Base-by-base conservation (phyloP, 2,797 vertebrate genomes). In the Eulemur mongoz region DNA sequence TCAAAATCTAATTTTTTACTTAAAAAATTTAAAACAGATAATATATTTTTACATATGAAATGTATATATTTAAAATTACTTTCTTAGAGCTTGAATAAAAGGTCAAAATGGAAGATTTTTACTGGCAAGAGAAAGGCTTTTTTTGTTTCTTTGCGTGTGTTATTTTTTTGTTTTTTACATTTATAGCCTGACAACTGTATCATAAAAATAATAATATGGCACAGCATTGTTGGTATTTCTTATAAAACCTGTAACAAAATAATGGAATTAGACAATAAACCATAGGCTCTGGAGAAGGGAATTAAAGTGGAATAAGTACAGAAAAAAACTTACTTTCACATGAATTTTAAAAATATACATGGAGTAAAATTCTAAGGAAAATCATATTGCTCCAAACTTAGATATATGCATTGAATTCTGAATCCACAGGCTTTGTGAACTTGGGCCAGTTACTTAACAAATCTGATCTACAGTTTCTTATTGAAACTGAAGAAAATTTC, bases 21-120 rank as follows among this genome's bases (percentile, higher is more conserved):
- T 73, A 27, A 79, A 54, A 79, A 79, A 22, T 4, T 14, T 52
- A 52, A 78, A 72, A 48, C 5, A 17, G 22, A 59, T 81, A 35
- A 76, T 38, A 8, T 63, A 2, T 52, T 91, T 85, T 52, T 38
- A 79, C 72, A 89, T 76, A 52, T 86, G 6, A 52, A 57, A 86
- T 40, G 7, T 0, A n/a, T 52, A 17, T 76, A 52, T 79, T 54
- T 35, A 79, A 91, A 94, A 35, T 96, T 27, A 54, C 4, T 85
- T 85, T 35, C 52, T 59, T 45, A 69, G 6, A 12, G 63, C 82
- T 83, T 82, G 27, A 82, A 54, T 89, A 76, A 78, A 93, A 85
- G 25, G 43, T 79, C 40, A 96, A 57, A 95, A 59, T 35, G 93
- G n/a, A 87, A 90, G 11, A 10, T 91, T 75, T 95, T 10, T 83